Evolutionary conservation across 2,113 vertebrate species (phyloP).

Genomic region (Meriones unguiculatus): DNA sequence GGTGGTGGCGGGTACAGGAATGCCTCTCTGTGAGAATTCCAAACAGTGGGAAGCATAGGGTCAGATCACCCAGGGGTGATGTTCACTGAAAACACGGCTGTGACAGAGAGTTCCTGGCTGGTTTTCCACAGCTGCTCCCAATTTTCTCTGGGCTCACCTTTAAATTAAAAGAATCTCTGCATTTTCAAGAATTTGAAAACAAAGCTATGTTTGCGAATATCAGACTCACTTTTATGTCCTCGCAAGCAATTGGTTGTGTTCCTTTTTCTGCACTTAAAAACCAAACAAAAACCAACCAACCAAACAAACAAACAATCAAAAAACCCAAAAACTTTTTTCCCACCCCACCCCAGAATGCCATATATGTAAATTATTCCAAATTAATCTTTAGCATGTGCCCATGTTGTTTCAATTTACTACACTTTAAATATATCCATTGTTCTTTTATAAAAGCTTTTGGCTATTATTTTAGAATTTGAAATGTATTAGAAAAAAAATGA

Average conservation of each 20-base stretch:
- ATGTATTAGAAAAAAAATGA: slow-evolving; percentile 71
- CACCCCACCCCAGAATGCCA: slow-evolving; percentile 22
- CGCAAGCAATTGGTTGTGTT: slow-evolving; percentile 70
- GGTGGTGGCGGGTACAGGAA: slow-evolving; percentile 33
- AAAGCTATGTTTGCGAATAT: slow-evolving; percentile 77
- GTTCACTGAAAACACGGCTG: slow-evolving; percentile 54
- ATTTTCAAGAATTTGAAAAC: slow-evolving; percentile 83
- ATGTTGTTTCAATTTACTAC: slow-evolving; percentile 72
- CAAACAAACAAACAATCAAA: neutral
- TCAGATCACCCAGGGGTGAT: slow-evolving; percentile 75
- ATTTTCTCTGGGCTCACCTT: slow-evolving; percentile 81
- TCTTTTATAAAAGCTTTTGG: slow-evolving; percentile 65
- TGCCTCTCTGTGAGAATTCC: slow-evolving; percentile 70
- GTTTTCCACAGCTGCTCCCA: slow-evolving; percentile 83
- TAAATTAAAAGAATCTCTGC: slow-evolving; percentile 80
- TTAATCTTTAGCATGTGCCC: slow-evolving; percentile 75
- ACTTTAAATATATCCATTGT: slow-evolving; percentile 64
- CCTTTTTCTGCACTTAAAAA: slow-evolving; percentile 59
- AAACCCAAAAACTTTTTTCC: neutral
- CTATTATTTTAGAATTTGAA: slow-evolving; percentile 72
- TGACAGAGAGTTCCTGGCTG: slow-evolving; percentile 57
- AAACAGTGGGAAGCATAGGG: slow-evolving; percentile 68
- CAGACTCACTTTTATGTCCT: slow-evolving; percentile 62
- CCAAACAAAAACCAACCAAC: neutral
- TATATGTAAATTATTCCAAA: slow-evolving; percentile 75